Conservation (phyloP, 2,888 invertebrate genomes). For the Nomada hirtipes region DNA sequence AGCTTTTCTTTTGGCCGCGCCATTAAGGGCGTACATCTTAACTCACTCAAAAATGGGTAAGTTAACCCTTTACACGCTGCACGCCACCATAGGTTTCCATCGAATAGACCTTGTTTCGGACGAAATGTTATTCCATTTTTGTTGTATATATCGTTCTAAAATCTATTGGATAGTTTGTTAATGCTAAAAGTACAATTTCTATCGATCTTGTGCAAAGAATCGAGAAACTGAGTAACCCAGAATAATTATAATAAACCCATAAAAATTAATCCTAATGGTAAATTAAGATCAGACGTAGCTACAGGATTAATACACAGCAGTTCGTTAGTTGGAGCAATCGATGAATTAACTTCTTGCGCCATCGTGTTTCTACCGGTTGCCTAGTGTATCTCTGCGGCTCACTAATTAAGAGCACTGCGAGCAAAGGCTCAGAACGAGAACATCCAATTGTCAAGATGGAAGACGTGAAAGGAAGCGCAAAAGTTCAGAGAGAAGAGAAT, state of each 20-base stretch:
- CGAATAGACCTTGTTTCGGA: no score
- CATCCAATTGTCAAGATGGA: neutral
- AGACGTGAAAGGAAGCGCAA: neutral
- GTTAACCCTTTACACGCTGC: slow-evolving; percentile 43
- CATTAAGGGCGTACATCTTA: slow-evolving; percentile 81
- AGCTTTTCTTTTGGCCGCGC: slow-evolving; percentile 81
- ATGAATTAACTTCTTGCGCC: slow-evolving; percentile 36
- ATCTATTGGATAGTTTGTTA: no score
- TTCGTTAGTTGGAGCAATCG: slow-evolving; percentile 26
- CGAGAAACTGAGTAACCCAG: neutral
- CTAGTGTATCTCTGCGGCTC: neutral
- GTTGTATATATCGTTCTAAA: no score
- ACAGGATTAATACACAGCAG: neutral
- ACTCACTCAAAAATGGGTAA: slow-evolving; percentile 84
- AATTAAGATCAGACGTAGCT: no score
- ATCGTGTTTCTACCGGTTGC: slow-evolving; percentile 19
- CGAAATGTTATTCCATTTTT: no score
- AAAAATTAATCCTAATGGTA: no score
- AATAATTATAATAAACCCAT: no score
- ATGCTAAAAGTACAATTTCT: no score
- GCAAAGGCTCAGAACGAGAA: no score
- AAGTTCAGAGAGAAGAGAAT: neutral
- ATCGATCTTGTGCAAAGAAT: neutral
- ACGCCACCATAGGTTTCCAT: no score
- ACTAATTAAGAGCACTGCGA: no score